Evolutionary conservation across 2,888 invertebrate genomes (phyloP), one percentile per base, ranked within the genome.

Genomic region (Drosophila anomalata): DNA sequence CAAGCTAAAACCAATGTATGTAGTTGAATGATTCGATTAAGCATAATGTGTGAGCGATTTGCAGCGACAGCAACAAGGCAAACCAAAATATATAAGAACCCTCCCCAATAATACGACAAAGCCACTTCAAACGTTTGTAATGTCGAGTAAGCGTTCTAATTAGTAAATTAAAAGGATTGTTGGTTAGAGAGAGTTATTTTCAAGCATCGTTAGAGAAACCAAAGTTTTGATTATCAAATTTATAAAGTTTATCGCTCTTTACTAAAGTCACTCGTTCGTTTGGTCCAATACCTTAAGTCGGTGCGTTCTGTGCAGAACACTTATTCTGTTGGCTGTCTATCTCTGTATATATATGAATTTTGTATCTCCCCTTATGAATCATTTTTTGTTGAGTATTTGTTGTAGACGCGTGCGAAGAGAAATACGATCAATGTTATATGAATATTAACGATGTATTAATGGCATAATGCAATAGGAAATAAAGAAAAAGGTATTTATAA

Each of bases 1-100:
- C 59, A 75, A 73, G 67, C 48, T 57, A 53, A 77, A 63, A 67
- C 36, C 71, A 74, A 69, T 69, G 67, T 74, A 80, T 76, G 76
- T 87, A 87, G 87, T 87, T 77, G 74, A 86, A 75, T 77, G 57
- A 83, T 83, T 84, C 62, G 69, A 78, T 76, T 77, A 78, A 74
- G 68, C 81, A 70, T 78, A 79, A 77, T 72, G 77, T 60, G 58
- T 69, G 66, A 73, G 71, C 76, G 58, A 62, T 24, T 57, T 75
- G 71, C 71, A 70, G 52, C 33, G 50, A 41, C 51, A 59, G 42
- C 24, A 31, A 41, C 42, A 68, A 71, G 58, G 60, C 55, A 61
- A 71, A 75, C 67, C 53, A 76, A 68, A 74, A 70, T 69, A 70
- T 69, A 56, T 57, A 51, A 50, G 51, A 39, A 17, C 52, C 62